These are phyloP conservation scores for Omphaloscelis lunosa DNA, from an alignment of 2,888 invertebrate species.

Conservation along the genomic window DNA sequence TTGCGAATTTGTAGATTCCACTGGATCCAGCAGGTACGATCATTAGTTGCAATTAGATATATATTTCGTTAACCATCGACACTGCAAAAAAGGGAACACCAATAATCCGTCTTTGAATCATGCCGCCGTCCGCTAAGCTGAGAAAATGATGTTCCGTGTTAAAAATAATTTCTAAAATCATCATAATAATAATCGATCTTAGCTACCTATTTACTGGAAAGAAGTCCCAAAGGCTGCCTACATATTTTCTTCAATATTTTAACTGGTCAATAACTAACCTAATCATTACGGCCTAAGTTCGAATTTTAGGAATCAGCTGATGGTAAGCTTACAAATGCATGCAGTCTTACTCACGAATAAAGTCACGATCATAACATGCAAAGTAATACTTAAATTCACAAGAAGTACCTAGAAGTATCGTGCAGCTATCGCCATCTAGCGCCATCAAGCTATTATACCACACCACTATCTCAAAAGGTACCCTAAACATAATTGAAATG, in stretches of 20 bases:
- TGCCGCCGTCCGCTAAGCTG: conserved; percentile 61
- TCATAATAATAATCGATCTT: not conserved
- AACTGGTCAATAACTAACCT: not conserved
- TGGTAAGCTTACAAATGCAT: not conserved
- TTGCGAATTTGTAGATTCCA: conserved; percentile 29
- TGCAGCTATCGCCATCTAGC: not conserved
- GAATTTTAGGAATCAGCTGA: not conserved
- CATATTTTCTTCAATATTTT: not conserved
- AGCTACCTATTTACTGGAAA: not conserved
- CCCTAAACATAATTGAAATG: not conserved
- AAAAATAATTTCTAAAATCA: not conserved
- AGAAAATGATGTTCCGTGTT: conserved; percentile 17
- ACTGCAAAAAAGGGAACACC: conserved; percentile 43
- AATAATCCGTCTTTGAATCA: conserved; percentile 61
- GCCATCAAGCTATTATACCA: not conserved
- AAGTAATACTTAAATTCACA: too few species aligned
- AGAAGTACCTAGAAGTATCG: too few species aligned
- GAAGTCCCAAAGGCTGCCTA: not conserved
- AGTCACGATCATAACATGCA: not conserved
- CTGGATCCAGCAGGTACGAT: not conserved
- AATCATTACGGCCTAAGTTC: not conserved
- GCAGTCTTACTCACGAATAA: not conserved
- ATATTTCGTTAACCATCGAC: conserved; percentile 43
- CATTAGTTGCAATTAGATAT: not conserved
- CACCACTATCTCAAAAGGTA: not conserved